Percentiles rank a stretch among this genome's conserved stretches.
Conservation (phyloP, 2,888 invertebrate species). For the Diogma glabrata region DNA sequence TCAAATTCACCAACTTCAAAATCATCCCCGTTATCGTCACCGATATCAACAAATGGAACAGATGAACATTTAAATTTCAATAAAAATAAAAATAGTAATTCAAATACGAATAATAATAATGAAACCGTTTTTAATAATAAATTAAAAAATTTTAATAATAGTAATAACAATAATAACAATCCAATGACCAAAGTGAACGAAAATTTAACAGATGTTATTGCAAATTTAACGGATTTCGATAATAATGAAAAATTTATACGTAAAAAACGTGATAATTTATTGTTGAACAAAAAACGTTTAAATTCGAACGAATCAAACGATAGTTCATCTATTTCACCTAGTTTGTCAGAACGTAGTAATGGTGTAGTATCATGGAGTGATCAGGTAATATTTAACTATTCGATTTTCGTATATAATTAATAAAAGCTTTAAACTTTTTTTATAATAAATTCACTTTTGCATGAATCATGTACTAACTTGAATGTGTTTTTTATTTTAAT, state of each 20-base stretch:
- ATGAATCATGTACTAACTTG: no score
- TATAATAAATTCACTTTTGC: no score
- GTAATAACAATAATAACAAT: conserved; percentile 21
- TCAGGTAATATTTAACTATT: no score
- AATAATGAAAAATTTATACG: background rate
- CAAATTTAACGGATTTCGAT: conserved; percentile 12
- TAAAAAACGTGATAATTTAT: conserved; percentile 8
- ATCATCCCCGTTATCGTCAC: conserved; percentile 10
- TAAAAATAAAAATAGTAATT: no score
- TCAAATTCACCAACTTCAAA: background rate
- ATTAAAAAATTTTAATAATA: conserved; percentile 17
- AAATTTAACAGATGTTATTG: conserved; percentile 11
- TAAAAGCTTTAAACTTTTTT: no score
- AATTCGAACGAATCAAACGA: conserved; percentile 21
- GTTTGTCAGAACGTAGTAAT: conserved; percentile 24
- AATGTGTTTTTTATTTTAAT: no score
- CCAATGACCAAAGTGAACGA: conserved; percentile 14
- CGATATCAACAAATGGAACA: conserved; percentile 17
- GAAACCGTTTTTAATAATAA: conserved; percentile 16
- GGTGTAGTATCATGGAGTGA: conserved; percentile 22
- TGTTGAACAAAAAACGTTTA: conserved; percentile 18
- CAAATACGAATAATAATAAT: no score
- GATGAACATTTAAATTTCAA: no score
- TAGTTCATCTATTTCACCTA: conserved; percentile 24
- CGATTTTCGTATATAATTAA: no score